Conservation (phyloP, 2,113 vertebrate species). For the Elaphurus davidianus region DNA sequence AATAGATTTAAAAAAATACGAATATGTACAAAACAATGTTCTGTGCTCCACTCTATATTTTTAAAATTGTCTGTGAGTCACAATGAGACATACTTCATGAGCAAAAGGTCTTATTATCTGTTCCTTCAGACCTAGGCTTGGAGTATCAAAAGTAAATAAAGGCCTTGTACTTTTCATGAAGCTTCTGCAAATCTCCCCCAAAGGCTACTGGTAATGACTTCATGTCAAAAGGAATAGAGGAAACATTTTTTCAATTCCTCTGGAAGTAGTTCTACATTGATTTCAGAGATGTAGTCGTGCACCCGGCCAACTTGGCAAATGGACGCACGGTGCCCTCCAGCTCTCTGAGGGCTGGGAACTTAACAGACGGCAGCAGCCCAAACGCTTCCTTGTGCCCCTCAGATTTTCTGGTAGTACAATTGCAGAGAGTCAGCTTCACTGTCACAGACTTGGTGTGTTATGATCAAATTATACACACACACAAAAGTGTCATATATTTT, state of each 20-base stretch:
- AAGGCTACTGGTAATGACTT: constrained; percentile 46
- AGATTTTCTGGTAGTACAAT: neutral
- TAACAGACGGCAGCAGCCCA: neutral
- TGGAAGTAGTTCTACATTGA: constrained; percentile 45
- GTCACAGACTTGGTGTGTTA: neutral
- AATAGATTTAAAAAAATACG: neutral
- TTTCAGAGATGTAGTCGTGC: constrained; percentile 12
- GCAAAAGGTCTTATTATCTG: neutral
- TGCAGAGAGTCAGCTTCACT: neutral
- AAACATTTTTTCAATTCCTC: constrained; percentile 54
- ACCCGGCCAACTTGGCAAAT: constrained; percentile 55
- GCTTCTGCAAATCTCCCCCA: constrained; percentile 16
- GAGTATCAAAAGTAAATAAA: constrained; percentile 52
- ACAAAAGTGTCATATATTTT: neutral
- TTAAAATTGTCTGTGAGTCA: neutral
- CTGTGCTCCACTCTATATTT: neutral
- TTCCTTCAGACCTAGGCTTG: neutral
- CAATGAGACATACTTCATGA: neutral
- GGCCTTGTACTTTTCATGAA: constrained; percentile 24
- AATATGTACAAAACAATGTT: neutral
- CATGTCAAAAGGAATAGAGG: constrained; percentile 67
- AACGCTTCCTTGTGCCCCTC: neutral
- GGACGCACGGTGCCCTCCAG: neutral
- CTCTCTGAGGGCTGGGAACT: neutral
- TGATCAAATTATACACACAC: neutral